Evolutionary conservation across 2,888 invertebrate genomes (phyloP).

Genomic region (Colletes collaris): DNA sequence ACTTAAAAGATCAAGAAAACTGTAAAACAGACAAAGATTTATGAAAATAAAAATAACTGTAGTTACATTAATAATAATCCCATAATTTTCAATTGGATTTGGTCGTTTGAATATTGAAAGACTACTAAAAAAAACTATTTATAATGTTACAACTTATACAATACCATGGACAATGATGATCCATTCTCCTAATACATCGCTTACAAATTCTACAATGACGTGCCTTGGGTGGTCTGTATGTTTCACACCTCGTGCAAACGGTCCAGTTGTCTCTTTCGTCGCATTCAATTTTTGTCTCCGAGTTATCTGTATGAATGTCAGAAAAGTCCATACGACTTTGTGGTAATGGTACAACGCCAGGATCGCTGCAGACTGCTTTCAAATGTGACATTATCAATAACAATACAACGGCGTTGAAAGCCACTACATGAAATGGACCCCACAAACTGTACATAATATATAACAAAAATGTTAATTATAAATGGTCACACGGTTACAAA

Average conservation of each 20-base stretch:
- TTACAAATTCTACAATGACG: constrained; percentile 95
- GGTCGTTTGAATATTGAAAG: neutral
- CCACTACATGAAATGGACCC: constrained; percentile 91
- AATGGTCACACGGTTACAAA: neutral
- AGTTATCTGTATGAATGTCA: constrained; percentile 88
- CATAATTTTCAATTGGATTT: neutral
- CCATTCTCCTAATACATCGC: constrained; percentile 91
- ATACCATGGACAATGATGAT: constrained; percentile 93
- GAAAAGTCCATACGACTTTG: constrained; percentile 90
- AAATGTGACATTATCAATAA: constrained; percentile 90
- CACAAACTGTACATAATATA: constrained; percentile 86
- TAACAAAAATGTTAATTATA: constrained; percentile 39
- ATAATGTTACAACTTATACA: constrained; percentile 16
- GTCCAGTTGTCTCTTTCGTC: constrained; percentile 89
- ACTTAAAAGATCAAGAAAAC: neutral
- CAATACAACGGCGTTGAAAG: constrained; percentile 91
- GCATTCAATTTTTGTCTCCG: constrained; percentile 82
- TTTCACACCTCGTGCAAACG: constrained; percentile 91
- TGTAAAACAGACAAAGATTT: neutral
- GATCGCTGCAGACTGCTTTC: constrained; percentile 95
- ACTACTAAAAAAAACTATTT: neutral
- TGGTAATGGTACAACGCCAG: constrained; percentile 92
- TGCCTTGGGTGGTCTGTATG: constrained; percentile 92
- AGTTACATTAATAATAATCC: neutral
- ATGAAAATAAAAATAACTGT: constrained; percentile 5